Base-by-base conservation (phyloP, 1,140 invertebrate genomes). In the Scaptomyza montana region DNA sequence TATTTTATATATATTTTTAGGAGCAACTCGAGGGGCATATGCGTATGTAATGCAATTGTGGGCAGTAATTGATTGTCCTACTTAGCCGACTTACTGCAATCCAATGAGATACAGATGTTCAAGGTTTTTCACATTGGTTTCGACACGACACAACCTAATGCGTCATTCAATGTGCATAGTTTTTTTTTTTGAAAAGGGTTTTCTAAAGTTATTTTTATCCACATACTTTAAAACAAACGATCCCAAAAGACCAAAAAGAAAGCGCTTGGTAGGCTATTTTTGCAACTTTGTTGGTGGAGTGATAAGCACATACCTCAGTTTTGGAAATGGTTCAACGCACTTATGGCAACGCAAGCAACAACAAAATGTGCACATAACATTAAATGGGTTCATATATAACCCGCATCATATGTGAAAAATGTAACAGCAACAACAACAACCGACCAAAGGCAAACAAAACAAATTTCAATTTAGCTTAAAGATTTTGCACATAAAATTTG, bases 401-500 rank as follows among this genome's bases (percentile, higher is more conserved):
- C 80, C 80, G 80, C 72, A 78, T 68, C 71, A 75, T 64, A 76
- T 86, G 78, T 82, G 81, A 67, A 86, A 69, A 78, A 78, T 81
- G 66, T 86, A 66, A 68, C 64, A 66, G 36, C 39, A 28, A 3
- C 8, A 72, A 30, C 54, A 16, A 16, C 39, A 21, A 60, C 53
- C 45, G 67, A 55, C 60, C 49, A 67, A 61, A 68, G 51, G 63
- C 74, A 77, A 77, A 74, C 74, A 86, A 86, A 87, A 86, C 81
- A 86, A 86, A 86, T 86, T 86, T 89, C 84, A 87, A 87, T 87
- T 87, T 87, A 84, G 84, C 79, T 87, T 87, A 87, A 87, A 87
- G 84, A 89, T 89, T 84, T 87, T 89, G 74, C 80, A 90, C 80
- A 89, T 89, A 90, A 90, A 89, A 89, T 89, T 89, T 90, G 86